Evolutionary conservation across 2,113 vertebrate species (phyloP).

Genomic region (Cephalopterus ornatus): DNA sequence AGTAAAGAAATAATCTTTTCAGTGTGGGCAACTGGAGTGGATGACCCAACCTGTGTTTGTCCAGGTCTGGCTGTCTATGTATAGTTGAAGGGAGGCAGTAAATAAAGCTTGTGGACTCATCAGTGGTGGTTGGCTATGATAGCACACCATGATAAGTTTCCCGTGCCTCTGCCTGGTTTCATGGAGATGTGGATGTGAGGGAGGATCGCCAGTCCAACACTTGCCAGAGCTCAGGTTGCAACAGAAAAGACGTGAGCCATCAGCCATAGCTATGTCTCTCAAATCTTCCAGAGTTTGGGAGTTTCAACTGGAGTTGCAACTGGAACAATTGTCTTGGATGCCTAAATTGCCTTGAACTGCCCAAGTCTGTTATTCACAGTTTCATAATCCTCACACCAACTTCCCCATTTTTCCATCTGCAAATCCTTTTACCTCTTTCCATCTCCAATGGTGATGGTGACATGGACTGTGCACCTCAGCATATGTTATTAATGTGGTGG

Average conservation of each 20-base stretch:
- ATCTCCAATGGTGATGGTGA: background rate
- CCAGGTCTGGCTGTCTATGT: background rate
- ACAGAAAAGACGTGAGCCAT: background rate
- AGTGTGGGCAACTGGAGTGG: background rate
- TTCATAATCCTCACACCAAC: background rate
- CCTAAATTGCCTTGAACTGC: background rate
- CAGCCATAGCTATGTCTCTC: background rate
- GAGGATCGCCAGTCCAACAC: fast-evolving
- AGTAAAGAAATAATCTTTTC: slow-evolving; percentile 29
- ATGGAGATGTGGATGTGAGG: background rate
- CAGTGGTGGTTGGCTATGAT: background rate
- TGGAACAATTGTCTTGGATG: background rate
- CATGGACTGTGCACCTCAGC: background rate
- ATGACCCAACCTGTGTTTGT: background rate
- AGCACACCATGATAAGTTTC: background rate
- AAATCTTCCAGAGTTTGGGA: background rate
- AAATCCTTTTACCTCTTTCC: background rate
- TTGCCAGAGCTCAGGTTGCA: background rate
- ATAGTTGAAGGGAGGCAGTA: background rate
- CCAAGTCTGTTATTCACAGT: background rate
- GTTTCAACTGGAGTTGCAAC: background rate
- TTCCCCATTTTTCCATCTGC: background rate
- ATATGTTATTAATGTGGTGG: background rate
- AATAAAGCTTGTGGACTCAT: background rate
- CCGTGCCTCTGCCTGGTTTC: background rate